Percentiles rank a stretch among this genome's conserved stretches.
Evolutionary conservation across 2,113 vertebrate species (phyloP).

Genomic region (Microcebus jonahi): DNA sequence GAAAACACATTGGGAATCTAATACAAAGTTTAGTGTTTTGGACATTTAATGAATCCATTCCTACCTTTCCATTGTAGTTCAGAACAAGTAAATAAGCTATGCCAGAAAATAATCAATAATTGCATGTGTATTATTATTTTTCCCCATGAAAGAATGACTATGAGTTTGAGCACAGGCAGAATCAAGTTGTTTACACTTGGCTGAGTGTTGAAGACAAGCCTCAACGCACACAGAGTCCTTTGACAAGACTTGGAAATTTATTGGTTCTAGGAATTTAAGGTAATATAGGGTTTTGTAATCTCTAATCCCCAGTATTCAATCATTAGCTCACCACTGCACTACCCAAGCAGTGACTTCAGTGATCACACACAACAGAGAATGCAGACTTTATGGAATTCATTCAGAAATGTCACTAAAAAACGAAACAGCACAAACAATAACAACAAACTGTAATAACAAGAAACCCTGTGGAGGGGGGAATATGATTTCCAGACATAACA

Average conservation of each 20-base stretch:
- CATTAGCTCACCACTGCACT: not conserved
- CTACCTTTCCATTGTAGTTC: not conserved
- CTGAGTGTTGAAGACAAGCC: not conserved
- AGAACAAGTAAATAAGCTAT: conserved; percentile 39
- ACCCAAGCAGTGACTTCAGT: not conserved
- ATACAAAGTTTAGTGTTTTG: conserved; percentile 48
- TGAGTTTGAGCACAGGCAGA: not conserved
- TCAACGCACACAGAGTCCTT: not conserved
- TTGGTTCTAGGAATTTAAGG: not conserved
- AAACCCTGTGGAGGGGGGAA: not conserved
- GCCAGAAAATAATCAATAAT: conserved; percentile 27
- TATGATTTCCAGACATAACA: not conserved
- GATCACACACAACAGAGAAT: not conserved
- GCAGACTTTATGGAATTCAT: not conserved
- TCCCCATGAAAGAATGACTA: not conserved
- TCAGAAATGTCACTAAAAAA: not conserved
- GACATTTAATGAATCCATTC: not conserved
- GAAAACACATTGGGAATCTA: conserved; percentile 55
- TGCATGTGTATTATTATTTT: not conserved
- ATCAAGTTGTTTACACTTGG: not conserved
- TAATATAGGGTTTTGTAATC: not conserved
- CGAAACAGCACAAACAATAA: not conserved
- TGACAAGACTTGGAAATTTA: not conserved
- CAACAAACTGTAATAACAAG: not conserved
- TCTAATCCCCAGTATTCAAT: not conserved